These are phyloP conservation scores for Paramacrobiotus metropolitanus DNA, from an alignment of 1,140 invertebrate species.

Conservation along the genomic window DNA sequence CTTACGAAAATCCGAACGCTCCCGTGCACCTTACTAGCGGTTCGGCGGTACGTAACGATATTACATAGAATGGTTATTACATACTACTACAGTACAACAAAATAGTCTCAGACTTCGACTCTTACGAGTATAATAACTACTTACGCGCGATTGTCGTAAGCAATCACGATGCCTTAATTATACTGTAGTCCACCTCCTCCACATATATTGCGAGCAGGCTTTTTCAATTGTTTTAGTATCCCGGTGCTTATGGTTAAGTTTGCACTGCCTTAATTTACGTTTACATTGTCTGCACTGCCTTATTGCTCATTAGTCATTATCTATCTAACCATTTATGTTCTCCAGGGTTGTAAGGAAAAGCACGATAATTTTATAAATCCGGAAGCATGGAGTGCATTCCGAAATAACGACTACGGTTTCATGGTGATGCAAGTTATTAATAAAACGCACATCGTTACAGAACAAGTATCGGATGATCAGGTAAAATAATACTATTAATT, in stretches of 20 bases:
- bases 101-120: too few relatives aligned
- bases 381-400: conserved; percentile 52
- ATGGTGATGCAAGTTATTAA: conserved; percentile 55
- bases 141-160: too few relatives aligned
- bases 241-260: too few relatives aligned
- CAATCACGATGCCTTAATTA: too few relatives aligned
- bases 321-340: too few relatives aligned
- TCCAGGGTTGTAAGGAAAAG: conserved; percentile 33
- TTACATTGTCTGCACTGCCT: too few relatives aligned
- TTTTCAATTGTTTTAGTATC: too few relatives aligned
- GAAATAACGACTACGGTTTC: conserved; percentile 74
- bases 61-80: neutral
- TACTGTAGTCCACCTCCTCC: too few relatives aligned
- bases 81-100: neutral
- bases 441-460: conserved; percentile 56
- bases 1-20: conserved; percentile 61
- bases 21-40: conserved; percentile 80
- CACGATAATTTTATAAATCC: conserved; percentile 28
- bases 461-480: conserved; percentile 56
- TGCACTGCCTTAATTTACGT: too few relatives aligned
- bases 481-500: conserved; percentile 12
- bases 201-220: too few relatives aligned
- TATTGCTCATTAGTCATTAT: too few relatives aligned
- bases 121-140: too few relatives aligned
- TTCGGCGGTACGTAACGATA: conserved; percentile 41